Base-by-base conservation (phyloP, 2,113 vertebrate species). In the Anoura caudifer region DNA sequence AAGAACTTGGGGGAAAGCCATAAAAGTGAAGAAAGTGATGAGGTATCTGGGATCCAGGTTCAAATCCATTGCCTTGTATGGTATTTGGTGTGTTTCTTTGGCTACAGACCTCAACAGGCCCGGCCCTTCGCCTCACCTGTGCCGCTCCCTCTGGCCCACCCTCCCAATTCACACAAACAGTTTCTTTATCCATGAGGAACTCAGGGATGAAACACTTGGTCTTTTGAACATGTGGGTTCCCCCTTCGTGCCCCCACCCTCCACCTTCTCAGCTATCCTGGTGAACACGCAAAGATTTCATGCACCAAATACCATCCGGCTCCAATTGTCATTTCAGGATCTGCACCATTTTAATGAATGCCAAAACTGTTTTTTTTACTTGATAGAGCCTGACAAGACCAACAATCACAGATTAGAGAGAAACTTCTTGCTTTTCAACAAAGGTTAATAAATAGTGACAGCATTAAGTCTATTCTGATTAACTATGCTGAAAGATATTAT, bases 371-470 rank as follows among this genome's bases (percentile, higher is more conserved):
- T 98, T 98, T 98, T 99, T 98, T 98, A 97, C 98, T 98, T 98
- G 98, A 99, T 98, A 96, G 99, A 99, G 98, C 98, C 99, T 99
- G 99, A 99, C 99, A 99, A 99, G 98, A 98, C 98, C 99, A 99
- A 99, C 99, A 99, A 99, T 99, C 98, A 98, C 99, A 99, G 99
- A 99, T 99, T 99, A 99, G 99, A 97, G 98, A 98, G 99, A 99
- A 99, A 99, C 99, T 99, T 99, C 99, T 99, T 99, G 99, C 98
- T 99, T 99, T 99, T 99, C 99, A 99, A 99, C 99, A 99, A 99
- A 99, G 99, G 99, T 99, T 99, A 99, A 99, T 99, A 99, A 99
- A 99, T 99, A 99, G 99, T 99, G 99, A 99, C 99, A 99, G 99
- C 99, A 99, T 99, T 99, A 99, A 99, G 99, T 99, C 99, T 98